A percentile compares a stretch with the other conserved stretches of the same genome.
Evolutionary conservation across 1,140 invertebrate species (phyloP).

Genomic region (Philopotamus ludificatus): DNA sequence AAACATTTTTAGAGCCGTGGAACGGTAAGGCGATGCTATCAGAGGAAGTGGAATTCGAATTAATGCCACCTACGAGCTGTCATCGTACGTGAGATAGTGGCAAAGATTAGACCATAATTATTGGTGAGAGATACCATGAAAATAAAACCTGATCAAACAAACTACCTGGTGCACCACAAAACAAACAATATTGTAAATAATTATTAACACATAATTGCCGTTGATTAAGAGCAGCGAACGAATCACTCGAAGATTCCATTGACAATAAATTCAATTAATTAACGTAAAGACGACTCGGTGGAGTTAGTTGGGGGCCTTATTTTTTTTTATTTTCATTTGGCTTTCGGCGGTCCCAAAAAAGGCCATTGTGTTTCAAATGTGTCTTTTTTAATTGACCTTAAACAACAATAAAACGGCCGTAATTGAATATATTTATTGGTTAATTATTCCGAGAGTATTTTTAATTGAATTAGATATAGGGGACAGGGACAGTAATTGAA

Average conservation of each 20-base stretch:
- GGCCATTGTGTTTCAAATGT: slow-evolving; percentile 28
- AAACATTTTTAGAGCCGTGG: background rate
- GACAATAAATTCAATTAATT: slow-evolving; percentile 43
- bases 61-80: slow-evolving; percentile 40
- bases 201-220: slow-evolving; percentile 36
- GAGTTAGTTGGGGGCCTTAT: no score
- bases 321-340: slow-evolving; percentile 20
- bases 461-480: no score
- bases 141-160: slow-evolving; percentile 32
- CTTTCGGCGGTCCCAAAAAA: slow-evolving; percentile 7
- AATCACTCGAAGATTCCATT: slow-evolving; percentile 38
- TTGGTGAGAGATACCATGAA: slow-evolving; percentile 12
- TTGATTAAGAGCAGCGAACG: slow-evolving; percentile 30
- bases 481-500: no score
- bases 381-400: slow-evolving; percentile 20
- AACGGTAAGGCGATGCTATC: slow-evolving; percentile 25
- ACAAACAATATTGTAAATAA: no score
- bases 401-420: slow-evolving; percentile 27
- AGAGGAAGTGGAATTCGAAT: slow-evolving; percentile 33
- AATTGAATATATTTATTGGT: slow-evolving; percentile 28
- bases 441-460: background rate
- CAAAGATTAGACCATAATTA: slow-evolving; percentile 39
- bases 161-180: no score
- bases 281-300: slow-evolving; percentile 20
- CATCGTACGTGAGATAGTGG: slow-evolving; percentile 39